Percentiles rank a stretch among this genome's conserved stretches.
phyloP scores from a whole-genome alignment of 1,140 invertebrate species.

The Pteromalus puparum region DNA sequence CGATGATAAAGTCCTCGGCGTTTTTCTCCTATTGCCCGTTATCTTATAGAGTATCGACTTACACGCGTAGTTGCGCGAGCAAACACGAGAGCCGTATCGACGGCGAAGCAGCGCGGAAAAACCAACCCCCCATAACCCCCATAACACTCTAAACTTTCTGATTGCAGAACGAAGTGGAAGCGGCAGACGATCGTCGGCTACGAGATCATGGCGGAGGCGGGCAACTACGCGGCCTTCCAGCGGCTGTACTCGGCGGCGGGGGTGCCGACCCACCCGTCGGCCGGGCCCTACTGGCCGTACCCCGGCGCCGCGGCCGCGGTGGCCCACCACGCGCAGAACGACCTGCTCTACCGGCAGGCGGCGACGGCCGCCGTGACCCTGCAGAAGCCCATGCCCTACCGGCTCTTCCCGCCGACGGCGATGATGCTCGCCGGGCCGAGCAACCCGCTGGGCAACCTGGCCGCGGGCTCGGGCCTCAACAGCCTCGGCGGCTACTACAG shows the following conservation, averaged over 20 bases:
- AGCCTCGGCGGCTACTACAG: constrained; percentile 81
- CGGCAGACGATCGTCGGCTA: constrained; percentile 97
- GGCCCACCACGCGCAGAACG: constrained; percentile 78
- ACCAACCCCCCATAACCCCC: too few relatives aligned
- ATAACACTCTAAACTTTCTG: too few relatives aligned
- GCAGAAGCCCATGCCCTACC: constrained; percentile 92
- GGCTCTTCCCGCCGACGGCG: constrained; percentile 80
- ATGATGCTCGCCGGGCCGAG: constrained; percentile 81
- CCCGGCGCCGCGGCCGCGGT: constrained; percentile 65
- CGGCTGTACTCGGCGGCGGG: constrained; percentile 85
- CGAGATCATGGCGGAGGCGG: constrained; percentile 96
- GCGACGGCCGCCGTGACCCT: constrained; percentile 83
- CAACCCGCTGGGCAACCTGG: constrained; percentile 76
- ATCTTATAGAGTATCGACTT: constrained; percentile 42
- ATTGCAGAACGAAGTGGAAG: constrained; percentile 99
- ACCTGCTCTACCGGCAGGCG: constrained; percentile 87
- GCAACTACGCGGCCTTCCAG: constrained; percentile 97
- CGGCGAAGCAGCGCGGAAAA: too few relatives aligned
- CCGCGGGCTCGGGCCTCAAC: constrained; percentile 71
- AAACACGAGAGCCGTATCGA: constrained; percentile 33
- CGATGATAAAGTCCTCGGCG: too few relatives aligned
- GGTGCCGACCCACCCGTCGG: constrained; percentile 78
- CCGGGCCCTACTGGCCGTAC: constrained; percentile 78
- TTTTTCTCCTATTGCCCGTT: background rate
- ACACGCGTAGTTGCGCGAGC: constrained; percentile 45